These are phyloP conservation scores for Caenorhabditis angaria DNA, from an alignment of 2,888 invertebrate species.

Conservation along the genomic window DNA sequence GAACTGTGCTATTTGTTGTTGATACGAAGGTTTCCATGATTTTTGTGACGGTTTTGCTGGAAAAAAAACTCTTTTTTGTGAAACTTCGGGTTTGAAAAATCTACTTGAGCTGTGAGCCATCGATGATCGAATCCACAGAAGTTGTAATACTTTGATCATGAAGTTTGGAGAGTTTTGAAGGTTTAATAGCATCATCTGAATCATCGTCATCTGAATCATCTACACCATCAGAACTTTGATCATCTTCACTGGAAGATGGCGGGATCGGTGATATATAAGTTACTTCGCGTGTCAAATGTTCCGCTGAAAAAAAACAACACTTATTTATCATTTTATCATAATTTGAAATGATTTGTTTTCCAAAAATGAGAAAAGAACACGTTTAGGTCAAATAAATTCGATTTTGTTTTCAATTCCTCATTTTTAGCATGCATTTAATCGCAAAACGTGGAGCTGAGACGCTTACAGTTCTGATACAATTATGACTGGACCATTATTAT, in stretches of 20 bases:
- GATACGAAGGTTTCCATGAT: slow-evolving; percentile 6
- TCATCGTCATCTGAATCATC: background rate
- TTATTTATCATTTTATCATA: too few species aligned
- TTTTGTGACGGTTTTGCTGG: slow-evolving; percentile 12
- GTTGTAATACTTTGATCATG: background rate
- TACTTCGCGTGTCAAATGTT: background rate
- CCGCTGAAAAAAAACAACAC: background rate
- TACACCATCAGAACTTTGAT: background rate
- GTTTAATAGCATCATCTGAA: too few species aligned
- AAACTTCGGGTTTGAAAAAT: background rate
- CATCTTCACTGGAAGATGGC: background rate
- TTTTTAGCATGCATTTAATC: too few species aligned
- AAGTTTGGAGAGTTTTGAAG: background rate
- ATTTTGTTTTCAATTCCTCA: background rate
- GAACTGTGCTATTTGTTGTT: background rate
- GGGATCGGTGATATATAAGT: background rate
- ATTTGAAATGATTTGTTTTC: too few species aligned
- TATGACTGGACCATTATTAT: too few species aligned
- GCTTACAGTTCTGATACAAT: too few species aligned
- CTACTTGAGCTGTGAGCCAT: background rate
- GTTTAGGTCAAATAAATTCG: background rate
- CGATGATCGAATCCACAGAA: background rate
- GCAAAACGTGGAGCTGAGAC: too few species aligned
- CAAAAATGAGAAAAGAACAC: background rate
- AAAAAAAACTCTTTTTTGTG: background rate